Evolutionary conservation across 35 echinoderm and acorn worm species (phyloP).

Genomic region (Amphiura filiformis): DNA sequence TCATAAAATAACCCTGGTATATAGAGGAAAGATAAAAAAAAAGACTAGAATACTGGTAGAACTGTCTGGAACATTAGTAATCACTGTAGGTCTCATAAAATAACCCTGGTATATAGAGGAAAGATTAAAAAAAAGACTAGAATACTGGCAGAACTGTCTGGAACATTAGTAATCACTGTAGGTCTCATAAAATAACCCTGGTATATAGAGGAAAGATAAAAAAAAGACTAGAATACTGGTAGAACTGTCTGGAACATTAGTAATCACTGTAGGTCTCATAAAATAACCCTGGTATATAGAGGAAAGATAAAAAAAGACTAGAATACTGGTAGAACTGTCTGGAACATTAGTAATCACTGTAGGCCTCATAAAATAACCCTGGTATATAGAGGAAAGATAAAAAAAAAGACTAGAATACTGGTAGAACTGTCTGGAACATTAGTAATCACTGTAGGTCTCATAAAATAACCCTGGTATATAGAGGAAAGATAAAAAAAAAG

Average conservation of each 20-base stretch:
- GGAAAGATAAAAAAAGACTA: no score
- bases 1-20: slow-evolving; percentile 80
- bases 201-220: not conserved
- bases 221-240: slow-evolving; percentile 87
- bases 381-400: not conserved
- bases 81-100: slow-evolving; percentile 80
- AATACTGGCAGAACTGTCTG: slow-evolving; percentile 61
- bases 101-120: slow-evolving; percentile 54
- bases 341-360: slow-evolving; percentile 73
- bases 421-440: slow-evolving; percentile 49
- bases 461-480: slow-evolving; percentile 68
- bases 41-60: slow-evolving; percentile 77
- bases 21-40: no score
- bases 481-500: no score
- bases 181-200: slow-evolving; percentile 88
- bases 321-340: slow-evolving; percentile 64
- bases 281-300: slow-evolving; percentile 63
- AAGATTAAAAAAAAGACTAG: no score
- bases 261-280: slow-evolving; percentile 83
- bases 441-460: slow-evolving; percentile 78
- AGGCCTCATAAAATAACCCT: slow-evolving; percentile 89
- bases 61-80: slow-evolving; percentile 59
- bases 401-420: slow-evolving; percentile 91
- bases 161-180: slow-evolving; percentile 72
- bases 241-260: slow-evolving; percentile 46